A percentile compares a stretch with the other conserved stretches of the same genome.
These are phyloP conservation scores for Caiman crocodilus DNA, from an alignment of 2,797 vertebrate genomes.

Conservation along the genomic window DNA sequence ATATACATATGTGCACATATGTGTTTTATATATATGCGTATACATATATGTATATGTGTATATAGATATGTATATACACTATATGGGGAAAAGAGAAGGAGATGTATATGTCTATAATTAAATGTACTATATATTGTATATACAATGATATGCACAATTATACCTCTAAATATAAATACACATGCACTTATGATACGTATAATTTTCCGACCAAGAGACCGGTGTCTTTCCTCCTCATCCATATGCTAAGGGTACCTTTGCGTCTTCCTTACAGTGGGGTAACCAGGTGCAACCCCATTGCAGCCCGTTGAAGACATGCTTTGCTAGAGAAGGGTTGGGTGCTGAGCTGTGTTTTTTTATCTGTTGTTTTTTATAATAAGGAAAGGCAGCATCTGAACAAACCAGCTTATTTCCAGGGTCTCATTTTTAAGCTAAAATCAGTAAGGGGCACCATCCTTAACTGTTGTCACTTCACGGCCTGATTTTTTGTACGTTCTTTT, in stretches of 20 bases:
- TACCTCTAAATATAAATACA: background rate
- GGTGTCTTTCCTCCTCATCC: background rate
- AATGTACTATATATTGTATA: background rate
- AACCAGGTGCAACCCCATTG: background rate
- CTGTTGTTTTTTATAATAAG: background rate
- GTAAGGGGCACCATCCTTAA: conserved; percentile 17
- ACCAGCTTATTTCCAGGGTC: background rate
- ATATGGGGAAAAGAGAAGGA: too few relatives aligned
- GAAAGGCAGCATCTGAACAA: background rate
- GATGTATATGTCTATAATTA: too few relatives aligned
- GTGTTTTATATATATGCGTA: too few relatives aligned
- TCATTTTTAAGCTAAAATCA: background rate
- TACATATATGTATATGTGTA: too few relatives aligned
- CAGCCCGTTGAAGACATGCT: background rate
- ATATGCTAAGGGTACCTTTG: conserved; percentile 28
- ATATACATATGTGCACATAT: too few relatives aligned
- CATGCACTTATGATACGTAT: conserved; percentile 52
- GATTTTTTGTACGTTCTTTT: conserved; percentile 37
- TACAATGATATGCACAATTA: background rate
- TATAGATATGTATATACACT: too few relatives aligned
- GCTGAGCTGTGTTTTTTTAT: background rate
- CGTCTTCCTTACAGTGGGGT: background rate
- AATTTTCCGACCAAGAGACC: conserved; percentile 59
- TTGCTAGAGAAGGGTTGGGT: background rate
- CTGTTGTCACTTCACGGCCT: conserved; percentile 43